These are phyloP conservation scores for Melanostoma scalare DNA, from an alignment of 2,888 invertebrate species.

Conservation along the genomic window DNA sequence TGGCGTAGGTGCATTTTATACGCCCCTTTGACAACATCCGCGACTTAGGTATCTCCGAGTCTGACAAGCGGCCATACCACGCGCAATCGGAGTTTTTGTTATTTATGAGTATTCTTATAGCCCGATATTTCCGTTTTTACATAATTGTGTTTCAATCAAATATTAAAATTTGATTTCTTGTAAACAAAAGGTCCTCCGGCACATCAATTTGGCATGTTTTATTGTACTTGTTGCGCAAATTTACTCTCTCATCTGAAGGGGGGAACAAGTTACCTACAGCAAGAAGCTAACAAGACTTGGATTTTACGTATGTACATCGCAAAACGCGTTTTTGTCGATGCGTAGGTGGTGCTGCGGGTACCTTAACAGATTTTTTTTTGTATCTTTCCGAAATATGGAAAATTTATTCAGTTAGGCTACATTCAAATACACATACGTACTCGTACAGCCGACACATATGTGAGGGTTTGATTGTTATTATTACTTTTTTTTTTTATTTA, in stretches of 20 bases:
- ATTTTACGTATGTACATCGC: background rate
- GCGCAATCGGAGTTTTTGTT: conserved; percentile 10
- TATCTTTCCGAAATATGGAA: conserved; percentile 2
- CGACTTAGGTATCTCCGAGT: too few species aligned
- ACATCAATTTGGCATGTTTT: conserved; percentile 5
- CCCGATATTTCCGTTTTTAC: conserved; percentile 27
- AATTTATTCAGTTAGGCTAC: conserved; percentile 6
- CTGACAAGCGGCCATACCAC: conserved; percentile 7
- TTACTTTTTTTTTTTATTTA: conserved; percentile 1
- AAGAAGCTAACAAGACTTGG: conserved; percentile 1
- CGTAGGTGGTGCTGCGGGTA: too few species aligned
- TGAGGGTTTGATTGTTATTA: conserved; percentile 5
- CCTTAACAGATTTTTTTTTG: background rate
- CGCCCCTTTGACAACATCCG: conserved; percentile 37
- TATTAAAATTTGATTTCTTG: conserved; percentile 37
- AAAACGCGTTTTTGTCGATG: background rate
- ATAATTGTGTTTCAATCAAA: conserved; percentile 33
- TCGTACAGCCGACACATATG: conserved; percentile 1
- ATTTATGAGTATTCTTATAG: conserved; percentile 3
- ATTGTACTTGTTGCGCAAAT: conserved; percentile 40
- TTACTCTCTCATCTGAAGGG: conserved; percentile 8
- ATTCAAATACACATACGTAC: too few species aligned
- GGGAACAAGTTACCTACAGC: background rate
- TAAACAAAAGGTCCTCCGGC: conserved; percentile 20
- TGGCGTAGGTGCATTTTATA: conserved; percentile 39